phyloP scores from a whole-genome alignment of 1,140 invertebrate species.

The Zaprionus ornatus region DNA sequence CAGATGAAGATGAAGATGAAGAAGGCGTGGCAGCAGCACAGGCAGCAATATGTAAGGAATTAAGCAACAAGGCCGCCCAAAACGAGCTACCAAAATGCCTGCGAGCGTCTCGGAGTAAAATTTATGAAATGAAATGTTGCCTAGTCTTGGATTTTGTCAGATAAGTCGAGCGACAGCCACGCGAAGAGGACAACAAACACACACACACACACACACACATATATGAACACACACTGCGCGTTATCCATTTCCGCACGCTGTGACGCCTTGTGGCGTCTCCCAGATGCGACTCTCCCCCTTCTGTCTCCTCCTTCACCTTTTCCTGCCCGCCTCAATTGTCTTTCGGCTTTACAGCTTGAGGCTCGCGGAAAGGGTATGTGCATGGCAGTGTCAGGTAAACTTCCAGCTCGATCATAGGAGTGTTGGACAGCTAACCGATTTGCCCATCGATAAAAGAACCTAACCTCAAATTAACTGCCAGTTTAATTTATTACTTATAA shows the following conservation, averaged over 20 bases:
- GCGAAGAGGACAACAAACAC: neutral
- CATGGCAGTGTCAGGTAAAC: neutral
- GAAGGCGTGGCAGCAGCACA: neutral
- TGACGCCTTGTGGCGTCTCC: conserved; percentile 39
- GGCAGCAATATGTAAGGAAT: conserved; percentile 44
- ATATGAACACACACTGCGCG: neutral
- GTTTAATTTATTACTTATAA: too few species aligned
- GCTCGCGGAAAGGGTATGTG: neutral
- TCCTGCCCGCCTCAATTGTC: conserved; percentile 3
- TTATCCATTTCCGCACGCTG: conserved; percentile 48
- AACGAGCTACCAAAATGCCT: conserved; percentile 21
- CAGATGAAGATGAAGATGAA: neutral
- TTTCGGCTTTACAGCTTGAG: neutral
- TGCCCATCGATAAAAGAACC: too few species aligned
- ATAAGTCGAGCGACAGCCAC: conserved; percentile 31
- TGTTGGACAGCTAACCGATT: too few species aligned
- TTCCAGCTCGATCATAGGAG: too few species aligned
- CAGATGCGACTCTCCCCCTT: neutral
- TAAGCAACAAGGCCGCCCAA: conserved; percentile 31
- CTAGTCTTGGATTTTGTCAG: conserved; percentile 39
- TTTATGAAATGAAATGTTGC: conserved; percentile 57
- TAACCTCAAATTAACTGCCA: too few species aligned
- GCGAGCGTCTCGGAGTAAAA: conserved; percentile 31
- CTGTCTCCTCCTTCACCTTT: too few species aligned
- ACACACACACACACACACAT: neutral